Conservation (phyloP, 2,888 invertebrate genomes). For the Trypoxylon attenuatum region DNA sequence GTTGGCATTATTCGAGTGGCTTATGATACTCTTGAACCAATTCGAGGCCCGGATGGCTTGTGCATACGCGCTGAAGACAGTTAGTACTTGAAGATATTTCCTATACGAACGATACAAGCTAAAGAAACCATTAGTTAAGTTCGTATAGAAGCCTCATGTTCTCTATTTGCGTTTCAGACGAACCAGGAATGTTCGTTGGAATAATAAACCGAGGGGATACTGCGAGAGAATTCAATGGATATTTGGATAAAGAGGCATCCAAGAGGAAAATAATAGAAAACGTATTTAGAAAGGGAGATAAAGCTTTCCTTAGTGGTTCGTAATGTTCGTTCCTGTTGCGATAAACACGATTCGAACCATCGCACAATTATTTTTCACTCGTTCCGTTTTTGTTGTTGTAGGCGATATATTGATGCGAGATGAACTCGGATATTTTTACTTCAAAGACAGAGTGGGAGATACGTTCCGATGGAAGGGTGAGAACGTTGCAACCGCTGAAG, state of each 20-base stretch:
- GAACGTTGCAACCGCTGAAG: conserved; percentile 82
- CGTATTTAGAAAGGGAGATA: conserved; percentile 81
- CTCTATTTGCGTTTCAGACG: conserved; percentile 78
- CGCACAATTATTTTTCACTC: no score
- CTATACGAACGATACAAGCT: neutral
- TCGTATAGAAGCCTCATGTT: no score
- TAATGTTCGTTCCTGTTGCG: neutral
- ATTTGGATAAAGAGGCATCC: conserved; percentile 79
- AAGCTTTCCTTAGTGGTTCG: conserved; percentile 79
- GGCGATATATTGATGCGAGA: conserved; percentile 80
- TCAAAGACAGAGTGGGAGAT: conserved; percentile 81
- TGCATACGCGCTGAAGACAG: conserved; percentile 78
- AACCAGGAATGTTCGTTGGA: conserved; percentile 90
- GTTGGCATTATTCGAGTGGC: conserved; percentile 94
- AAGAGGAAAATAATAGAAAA: conserved; percentile 80
- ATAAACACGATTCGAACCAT: no score
- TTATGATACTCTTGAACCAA: conserved; percentile 89
- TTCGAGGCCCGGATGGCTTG: conserved; percentile 88
- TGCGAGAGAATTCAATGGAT: conserved; percentile 83
- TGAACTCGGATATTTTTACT: conserved; percentile 80
- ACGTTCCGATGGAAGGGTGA: conserved; percentile 82
- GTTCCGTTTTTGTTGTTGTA: conserved; percentile 43
- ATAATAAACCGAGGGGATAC: conserved; percentile 80
- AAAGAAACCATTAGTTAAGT: no score
- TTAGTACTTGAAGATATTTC: conserved; percentile 35